Evolutionary conservation across 2,888 invertebrate species (phyloP).

Genomic region (Drosophila crucigera): DNA sequence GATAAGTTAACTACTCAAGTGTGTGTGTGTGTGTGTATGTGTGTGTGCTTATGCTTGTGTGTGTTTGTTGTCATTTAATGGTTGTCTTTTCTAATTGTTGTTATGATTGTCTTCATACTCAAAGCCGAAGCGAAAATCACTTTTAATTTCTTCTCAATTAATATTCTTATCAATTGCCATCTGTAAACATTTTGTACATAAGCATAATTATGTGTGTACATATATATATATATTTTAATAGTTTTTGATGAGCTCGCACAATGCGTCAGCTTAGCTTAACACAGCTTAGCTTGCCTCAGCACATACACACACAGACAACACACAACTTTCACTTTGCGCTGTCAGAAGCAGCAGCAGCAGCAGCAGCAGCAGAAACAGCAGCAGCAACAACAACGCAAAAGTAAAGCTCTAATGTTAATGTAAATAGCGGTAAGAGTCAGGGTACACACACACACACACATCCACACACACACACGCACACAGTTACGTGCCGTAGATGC

Average conservation of each 20-base stretch:
- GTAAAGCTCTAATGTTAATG: conserved; percentile 79
- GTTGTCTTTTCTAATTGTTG: conserved; percentile 65
- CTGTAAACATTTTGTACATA: not conserved
- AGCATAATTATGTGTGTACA: conserved; percentile 7
- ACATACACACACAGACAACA: conserved; percentile 26
- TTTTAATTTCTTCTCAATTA: conserved; percentile 75
- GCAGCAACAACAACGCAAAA: conserved; percentile 47
- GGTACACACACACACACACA: conserved; percentile 33
- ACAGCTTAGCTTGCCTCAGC: conserved; percentile 29
- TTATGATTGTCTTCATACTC: conserved; percentile 39
- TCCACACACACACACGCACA: conserved; percentile 39
- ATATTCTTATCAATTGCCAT: conserved; percentile 72
- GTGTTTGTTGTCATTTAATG: conserved; percentile 27
- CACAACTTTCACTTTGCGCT: conserved; percentile 77
- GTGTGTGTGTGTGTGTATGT: conserved; percentile 13
- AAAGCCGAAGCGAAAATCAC: conserved; percentile 56
- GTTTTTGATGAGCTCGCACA: conserved; percentile 47
- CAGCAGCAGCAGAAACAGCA: conserved; percentile 25
- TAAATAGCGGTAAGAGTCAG: conserved; percentile 79
- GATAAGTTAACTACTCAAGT: conserved; percentile 8
- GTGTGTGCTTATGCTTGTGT: not conserved
- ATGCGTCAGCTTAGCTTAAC: conserved; percentile 47
- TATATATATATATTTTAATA: conserved; percentile 15
- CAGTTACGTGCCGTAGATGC: conserved; percentile 75
- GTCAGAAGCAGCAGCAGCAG: conserved; percentile 66